Base-by-base conservation (phyloP, 2,888 invertebrate species). In the Diadegma fenestrale region DNA sequence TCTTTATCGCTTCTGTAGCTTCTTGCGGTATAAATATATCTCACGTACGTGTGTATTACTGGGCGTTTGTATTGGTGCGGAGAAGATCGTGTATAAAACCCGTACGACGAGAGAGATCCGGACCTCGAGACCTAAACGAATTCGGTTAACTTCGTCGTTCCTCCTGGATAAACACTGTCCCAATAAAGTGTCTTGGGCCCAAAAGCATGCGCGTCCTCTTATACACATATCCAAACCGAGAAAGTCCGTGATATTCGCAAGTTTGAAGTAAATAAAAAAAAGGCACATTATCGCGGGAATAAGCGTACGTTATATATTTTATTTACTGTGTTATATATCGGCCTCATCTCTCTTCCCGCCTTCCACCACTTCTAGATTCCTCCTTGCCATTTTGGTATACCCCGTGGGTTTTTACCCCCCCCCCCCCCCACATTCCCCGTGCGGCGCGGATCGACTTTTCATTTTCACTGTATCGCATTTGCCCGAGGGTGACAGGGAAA, bases 131-230 rank as follows among this genome's bases (percentile, higher is more conserved):
- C 79, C 85, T 85, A 85, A 85, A 85, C 85, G 85, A 85, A 85
- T 85, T 85, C 85, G 85, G 85, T 85, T 85, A 85, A 85, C 85
- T 85, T 85, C 76, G 80, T 82, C 82, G 85, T 85, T 82, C 82
- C 77, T 85, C 76, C 80, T 66, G 85, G 82, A 82, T 82, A 82
- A 85, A 85, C 80, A 76, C 76, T 85, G 85, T 82, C 76, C 82
- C 85, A 85, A 85, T 86, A 86, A 86, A 86, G 82, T 80, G 66
- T 66, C 82, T 68, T 66, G 58, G 58, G 78, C 66, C 58, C 78
- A 37, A n/a, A n/a, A 66, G 41, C 51, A 37, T 37, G 10, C 22
- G 30, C 14, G 43, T 58, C 41, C 69, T 61, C 19, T 26, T 12
- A 76, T 64, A 43, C 19, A n/a, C n/a, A 45, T 48, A 30, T 5